Evolutionary conservation across 2,797 vertebrate species (phyloP).

Genomic region (Premnoplex brunnescens): DNA sequence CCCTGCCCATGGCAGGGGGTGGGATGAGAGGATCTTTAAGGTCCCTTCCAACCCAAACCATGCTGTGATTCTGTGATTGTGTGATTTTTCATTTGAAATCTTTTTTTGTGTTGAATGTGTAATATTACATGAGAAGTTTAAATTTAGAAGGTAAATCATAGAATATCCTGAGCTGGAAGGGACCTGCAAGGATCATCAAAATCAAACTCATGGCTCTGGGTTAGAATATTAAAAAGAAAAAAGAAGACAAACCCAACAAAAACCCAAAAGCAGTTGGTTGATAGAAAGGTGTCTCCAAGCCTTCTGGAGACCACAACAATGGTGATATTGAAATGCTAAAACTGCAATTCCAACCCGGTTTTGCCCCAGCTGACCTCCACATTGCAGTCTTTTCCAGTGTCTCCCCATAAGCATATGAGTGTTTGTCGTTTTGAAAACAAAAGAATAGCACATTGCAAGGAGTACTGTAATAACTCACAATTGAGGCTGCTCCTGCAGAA

Average conservation of each 20-base stretch:
- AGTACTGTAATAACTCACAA: neutral
- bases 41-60: neutral
- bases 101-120: neutral
- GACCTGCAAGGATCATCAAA: neutral
- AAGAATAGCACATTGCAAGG: neutral
- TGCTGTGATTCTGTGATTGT: neutral
- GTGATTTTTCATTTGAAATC: neutral
- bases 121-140: neutral
- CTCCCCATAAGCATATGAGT: neutral
- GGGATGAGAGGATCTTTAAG: accelerated
- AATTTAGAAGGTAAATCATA: neutral
- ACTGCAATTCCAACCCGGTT: neutral
- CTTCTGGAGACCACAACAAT: neutral
- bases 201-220: neutral
- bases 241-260: neutral
- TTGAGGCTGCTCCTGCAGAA: constrained; percentile 15
- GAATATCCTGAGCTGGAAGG: neutral
- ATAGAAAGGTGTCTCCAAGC: neutral
- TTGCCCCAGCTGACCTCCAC: neutral
- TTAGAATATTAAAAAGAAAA: neutral
- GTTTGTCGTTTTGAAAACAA: neutral
- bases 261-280: neutral
- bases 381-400: neutral
- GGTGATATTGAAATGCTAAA: neutral
- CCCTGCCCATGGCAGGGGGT: neutral